These are phyloP conservation scores for Periophthalmus modestus DNA, from an alignment of 2,113 vertebrate species.

Conservation along the genomic window DNA sequence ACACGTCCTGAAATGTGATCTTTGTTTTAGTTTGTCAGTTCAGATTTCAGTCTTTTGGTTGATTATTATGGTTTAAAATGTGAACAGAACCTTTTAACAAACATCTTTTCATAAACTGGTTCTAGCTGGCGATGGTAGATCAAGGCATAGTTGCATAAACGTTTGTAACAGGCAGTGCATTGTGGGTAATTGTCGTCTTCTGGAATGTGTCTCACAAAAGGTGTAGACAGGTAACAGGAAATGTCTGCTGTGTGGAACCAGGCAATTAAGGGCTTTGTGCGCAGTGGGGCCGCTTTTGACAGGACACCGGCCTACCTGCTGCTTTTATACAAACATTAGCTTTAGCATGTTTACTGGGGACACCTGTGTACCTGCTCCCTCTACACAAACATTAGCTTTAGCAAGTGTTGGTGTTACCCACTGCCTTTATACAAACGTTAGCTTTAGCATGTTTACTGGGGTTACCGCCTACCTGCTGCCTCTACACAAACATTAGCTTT, in stretches of 20 bases:
- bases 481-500: too few relatives aligned
- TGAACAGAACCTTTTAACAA: too few relatives aligned
- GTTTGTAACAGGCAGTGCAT: constrained; percentile 38
- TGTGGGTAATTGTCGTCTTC: constrained; percentile 41
- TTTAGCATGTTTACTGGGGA: constrained; percentile 49
- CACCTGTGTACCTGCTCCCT: constrained; percentile 45
- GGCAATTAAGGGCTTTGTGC: constrained; percentile 50
- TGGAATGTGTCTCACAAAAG: constrained; percentile 57
- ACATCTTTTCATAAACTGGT: background rate
- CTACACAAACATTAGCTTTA: constrained; percentile 61
- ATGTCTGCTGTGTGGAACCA: constrained; percentile 34
- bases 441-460: too few relatives aligned
- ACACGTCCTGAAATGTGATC: too few relatives aligned
- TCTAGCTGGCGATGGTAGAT: background rate
- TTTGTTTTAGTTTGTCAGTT: too few relatives aligned
- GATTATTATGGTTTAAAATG: too few relatives aligned
- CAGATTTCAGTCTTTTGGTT: too few relatives aligned
- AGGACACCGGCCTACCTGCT: constrained; percentile 63
- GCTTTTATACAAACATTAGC: constrained; percentile 61
- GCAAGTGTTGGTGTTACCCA: constrained; percentile 34
- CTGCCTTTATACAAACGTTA: too few relatives aligned
- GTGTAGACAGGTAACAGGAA: constrained; percentile 57
- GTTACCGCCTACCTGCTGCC: too few relatives aligned
- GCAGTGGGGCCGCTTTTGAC: constrained; percentile 29
- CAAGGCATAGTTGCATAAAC: background rate